phyloP scores from a whole-genome alignment of 2,113 vertebrate species.

The Rhinopomastus cyanomelas region DNA sequence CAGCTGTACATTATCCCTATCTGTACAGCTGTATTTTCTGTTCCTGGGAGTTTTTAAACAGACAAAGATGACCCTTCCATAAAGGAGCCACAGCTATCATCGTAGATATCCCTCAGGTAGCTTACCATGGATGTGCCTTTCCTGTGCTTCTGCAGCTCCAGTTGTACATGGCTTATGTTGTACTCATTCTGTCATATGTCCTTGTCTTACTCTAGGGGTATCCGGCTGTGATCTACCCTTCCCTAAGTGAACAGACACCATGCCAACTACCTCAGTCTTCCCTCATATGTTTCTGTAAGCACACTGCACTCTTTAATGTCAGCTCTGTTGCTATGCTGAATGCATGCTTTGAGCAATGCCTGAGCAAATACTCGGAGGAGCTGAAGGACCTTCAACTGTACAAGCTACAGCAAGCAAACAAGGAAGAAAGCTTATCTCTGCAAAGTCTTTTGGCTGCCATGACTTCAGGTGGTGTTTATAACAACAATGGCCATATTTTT shows the following conservation, averaged over 20 bases:
- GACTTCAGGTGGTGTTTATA: background rate
- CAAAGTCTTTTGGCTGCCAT: background rate
- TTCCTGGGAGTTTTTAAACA: background rate
- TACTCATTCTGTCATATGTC: rapidly evolving
- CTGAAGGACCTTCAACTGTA: background rate
- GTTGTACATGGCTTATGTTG: rapidly evolving
- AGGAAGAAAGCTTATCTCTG: background rate
- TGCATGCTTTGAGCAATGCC: rapidly evolving
- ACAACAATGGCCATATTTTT: background rate
- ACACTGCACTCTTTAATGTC: background rate
- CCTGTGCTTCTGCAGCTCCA: rapidly evolving
- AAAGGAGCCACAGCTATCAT: background rate
- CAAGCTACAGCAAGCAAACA: background rate
- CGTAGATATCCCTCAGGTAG: background rate
- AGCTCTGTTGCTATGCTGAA: background rate
- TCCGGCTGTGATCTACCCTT: background rate
- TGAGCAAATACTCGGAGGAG: background rate
- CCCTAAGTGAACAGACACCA: background rate
- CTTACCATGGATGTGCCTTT: background rate
- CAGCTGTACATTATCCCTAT: too few species aligned
- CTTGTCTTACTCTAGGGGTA: background rate
- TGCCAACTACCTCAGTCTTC: background rate
- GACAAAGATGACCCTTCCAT: background rate
- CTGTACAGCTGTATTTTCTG: background rate
- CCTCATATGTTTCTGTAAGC: background rate